Conservation (phyloP, 2,888 invertebrate species). For the Pecten maximus region DNA sequence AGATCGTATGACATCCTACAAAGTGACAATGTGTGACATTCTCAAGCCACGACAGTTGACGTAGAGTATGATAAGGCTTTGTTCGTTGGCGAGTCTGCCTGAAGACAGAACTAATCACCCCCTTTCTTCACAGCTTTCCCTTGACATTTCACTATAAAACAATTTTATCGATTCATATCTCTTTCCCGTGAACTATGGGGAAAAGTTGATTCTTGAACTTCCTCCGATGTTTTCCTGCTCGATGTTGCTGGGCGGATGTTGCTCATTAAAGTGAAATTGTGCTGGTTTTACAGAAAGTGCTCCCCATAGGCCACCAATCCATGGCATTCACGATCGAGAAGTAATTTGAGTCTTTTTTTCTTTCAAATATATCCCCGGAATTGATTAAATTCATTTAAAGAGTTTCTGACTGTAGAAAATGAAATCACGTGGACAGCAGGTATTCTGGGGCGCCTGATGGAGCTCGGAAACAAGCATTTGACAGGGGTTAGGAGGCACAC, state of each 20-base stretch:
- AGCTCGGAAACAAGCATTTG: not conserved
- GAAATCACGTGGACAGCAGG: not conserved
- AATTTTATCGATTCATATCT: slow-evolving; percentile 29
- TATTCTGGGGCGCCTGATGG: not conserved
- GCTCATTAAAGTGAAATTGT: slow-evolving; percentile 28
- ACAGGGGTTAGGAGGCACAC: not conserved
- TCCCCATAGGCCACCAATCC: not conserved
- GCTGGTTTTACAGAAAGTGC: slow-evolving; percentile 29
- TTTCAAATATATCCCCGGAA: slow-evolving; percentile 20
- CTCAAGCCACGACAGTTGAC: not conserved
- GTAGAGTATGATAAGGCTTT: not conserved
- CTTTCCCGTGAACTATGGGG: not conserved
- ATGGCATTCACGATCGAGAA: not conserved
- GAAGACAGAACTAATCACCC: not conserved
- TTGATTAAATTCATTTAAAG: slow-evolving; percentile 23
- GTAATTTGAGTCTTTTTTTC: not conserved
- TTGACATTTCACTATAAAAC: slow-evolving; percentile 8
- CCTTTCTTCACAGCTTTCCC: slow-evolving; percentile 7
- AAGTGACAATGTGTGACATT: too few species aligned
- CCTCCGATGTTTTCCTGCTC: not conserved
- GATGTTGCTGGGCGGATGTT: not conserved
- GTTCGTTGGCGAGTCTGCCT: not conserved
- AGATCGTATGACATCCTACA: too few species aligned
- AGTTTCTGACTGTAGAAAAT: slow-evolving; percentile 5
- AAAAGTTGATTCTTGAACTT: not conserved